Evolutionary conservation across 2,797 vertebrate species (phyloP), one percentile per base, ranked within the genome.

Genomic region (Leptoclinus maculatus): DNA sequence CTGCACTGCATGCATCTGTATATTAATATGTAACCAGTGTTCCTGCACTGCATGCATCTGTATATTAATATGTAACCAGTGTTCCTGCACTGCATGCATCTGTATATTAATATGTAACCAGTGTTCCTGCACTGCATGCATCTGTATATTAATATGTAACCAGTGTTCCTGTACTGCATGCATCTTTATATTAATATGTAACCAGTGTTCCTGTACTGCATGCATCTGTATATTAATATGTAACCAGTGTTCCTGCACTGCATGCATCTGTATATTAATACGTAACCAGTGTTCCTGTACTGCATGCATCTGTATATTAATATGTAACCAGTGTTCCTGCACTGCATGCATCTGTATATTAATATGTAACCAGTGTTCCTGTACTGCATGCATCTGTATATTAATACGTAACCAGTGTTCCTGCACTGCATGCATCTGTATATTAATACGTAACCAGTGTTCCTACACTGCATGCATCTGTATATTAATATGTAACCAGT

Each of bases 1-100:
- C 47, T 25, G 39, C 21, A 51, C 7, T 54, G 27, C 21, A 19
- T 25, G 6, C 16, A 29, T 14, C 32, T 47, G 32, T 64, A 58
- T 63, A 73, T 58, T 54, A 68, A 76, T 56, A 72, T 49, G 58
- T 71, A 63, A 68, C 75, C 69, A 7, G 56, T 27, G 53, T 64
- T 39, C 57, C 47, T 25, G 39, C 21, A 51, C 7, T 54, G 27
- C 21, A 19, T 25, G 6, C 16, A 29, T 14, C 32, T 47, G 32
- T 64, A 58, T 63, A 73, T 58, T 54, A 68, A 76, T 56, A 72
- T 49, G 58, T 71, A 63, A 68, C 75, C 69, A 7, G 56, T 27
- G 53, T 64, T 39, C 57, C 47, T 25, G 39, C 21, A 51, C 7
- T 54, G 27, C 21, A 19, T 25, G 6, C 16, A 29, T 14, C 32